Conservation (phyloP, 2,797 vertebrate genomes). For the Myotis findleyi region DNA sequence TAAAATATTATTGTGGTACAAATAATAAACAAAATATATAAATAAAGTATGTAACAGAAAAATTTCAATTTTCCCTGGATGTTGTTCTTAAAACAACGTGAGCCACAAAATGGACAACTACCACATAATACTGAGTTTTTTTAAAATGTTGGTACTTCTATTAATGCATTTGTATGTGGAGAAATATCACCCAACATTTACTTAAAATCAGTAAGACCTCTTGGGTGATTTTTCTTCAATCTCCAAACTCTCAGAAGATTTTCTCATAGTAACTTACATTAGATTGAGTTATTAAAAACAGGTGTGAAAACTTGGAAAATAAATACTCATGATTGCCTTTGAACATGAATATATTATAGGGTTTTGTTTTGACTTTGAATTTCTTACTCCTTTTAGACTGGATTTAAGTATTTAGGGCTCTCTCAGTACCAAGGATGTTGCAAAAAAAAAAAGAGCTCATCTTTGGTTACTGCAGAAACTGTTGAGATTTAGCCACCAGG, state of each 20-base stretch:
- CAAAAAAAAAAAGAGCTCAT: not conserved
- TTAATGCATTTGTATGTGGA: not conserved
- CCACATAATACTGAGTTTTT: not conserved
- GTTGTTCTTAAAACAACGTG: not conserved
- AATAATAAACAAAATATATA: not conserved
- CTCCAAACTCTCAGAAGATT: not conserved
- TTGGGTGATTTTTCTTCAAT: not conserved
- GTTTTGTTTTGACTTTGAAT: constrained; percentile 28
- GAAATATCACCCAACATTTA: not conserved
- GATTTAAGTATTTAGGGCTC: not conserved
- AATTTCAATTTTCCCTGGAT: not conserved
- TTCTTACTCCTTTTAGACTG: not conserved
- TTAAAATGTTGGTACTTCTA: not conserved
- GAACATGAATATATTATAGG: not conserved
- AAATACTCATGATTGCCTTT: not conserved
- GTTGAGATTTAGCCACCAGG: constrained; percentile 59
- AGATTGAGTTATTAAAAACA: constrained; percentile 2
- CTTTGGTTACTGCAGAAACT: not conserved
- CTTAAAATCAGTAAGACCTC: not conserved
- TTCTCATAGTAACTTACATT: not conserved
- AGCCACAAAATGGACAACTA: not conserved
- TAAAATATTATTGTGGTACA: not conserved
- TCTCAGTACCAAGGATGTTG: not conserved
- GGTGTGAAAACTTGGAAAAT: constrained; percentile 36
- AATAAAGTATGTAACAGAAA: not conserved